These are phyloP conservation scores for Apamea sordens DNA, from an alignment of 2,888 invertebrate genomes.

Conservation along the genomic window DNA sequence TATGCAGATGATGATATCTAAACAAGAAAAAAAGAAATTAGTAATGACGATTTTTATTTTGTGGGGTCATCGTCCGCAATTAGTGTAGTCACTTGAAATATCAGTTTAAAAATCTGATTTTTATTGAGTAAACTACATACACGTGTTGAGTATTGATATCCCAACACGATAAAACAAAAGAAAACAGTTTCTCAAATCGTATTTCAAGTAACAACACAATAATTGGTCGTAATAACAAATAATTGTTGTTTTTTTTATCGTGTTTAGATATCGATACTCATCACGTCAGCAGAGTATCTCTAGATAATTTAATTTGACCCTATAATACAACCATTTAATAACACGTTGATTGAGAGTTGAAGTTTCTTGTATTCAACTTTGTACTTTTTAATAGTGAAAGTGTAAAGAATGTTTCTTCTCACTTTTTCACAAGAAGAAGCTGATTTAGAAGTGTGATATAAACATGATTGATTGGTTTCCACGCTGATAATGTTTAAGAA, in stretches of 20 bases:
- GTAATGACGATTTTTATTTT: background rate
- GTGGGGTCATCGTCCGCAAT: background rate
- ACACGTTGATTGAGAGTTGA: slow-evolving; percentile 19
- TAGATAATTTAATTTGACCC: too few species aligned
- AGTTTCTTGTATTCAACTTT: slow-evolving; percentile 20
- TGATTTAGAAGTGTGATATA: background rate
- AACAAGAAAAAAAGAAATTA: background rate
- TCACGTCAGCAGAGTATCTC: background rate
- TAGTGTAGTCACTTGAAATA: background rate
- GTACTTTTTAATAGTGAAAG: slow-evolving; percentile 53
- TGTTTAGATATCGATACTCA: too few species aligned
- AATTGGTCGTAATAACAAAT: background rate
- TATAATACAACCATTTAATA: slow-evolving; percentile 42
- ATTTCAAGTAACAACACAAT: background rate
- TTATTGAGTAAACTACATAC: background rate
- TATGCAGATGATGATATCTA: too few species aligned
- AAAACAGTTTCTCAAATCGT: background rate
- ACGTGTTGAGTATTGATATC: background rate
- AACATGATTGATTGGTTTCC: slow-evolving; percentile 27
- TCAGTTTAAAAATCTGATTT: background rate
- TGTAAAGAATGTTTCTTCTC: slow-evolving; percentile 19
- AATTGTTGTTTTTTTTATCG: background rate
- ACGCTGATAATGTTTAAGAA: slow-evolving; percentile 5
- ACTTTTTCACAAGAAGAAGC: background rate
- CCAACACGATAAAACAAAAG: background rate